Base-by-base conservation (phyloP, 2,888 invertebrate species). In the Ecdyonurus torrentis region DNA sequence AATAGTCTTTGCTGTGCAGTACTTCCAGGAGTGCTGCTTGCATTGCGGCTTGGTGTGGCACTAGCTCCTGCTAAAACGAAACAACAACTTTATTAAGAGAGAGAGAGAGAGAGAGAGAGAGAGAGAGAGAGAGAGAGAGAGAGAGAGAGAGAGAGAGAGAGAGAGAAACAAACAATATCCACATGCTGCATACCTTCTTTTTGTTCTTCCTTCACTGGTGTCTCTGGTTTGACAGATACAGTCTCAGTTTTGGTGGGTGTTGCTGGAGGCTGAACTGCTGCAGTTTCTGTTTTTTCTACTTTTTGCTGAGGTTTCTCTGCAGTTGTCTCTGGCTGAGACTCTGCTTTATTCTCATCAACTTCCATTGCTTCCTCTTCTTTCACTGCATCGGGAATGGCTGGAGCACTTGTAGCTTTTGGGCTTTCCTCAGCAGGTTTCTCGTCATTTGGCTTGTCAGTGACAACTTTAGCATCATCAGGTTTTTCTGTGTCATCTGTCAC, bases 1-100 rank as follows among this genome's bases (percentile, higher is more conserved):
- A 81, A 79, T 25, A 72, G 66, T 61, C 55, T 7, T 5, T 55
- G 55, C 5, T 5, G 3, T 5, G 7, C n/a, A 20, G 55, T 55
- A 10, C 37, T 15, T 37, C 37, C 15, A 10, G 5, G 37, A 37
- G 7, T 37, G 37, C 37, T 37, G 37, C 7, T 15, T 37, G 37
- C 37, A n/a, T n/a, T n/a, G n/a, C 7, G 37, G 5, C 37, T 37
- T 37, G 37, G 37, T 37, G 15, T 5, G 37, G 37, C 37, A 5
- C 37, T n/a, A n/a, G n/a, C n/a, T n/a, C n/a, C n/a, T n/a, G n/a
- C n/a, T n/a, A n/a, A n/a, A n/a, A n/a, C n/a, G n/a, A n/a, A n/a
- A n/a, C n/a, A n/a, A n/a, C n/a, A n/a, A n/a, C n/a, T n/a, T n/a
- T n/a, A n/a, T n/a, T n/a, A n/a, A n/a, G n/a, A n/a, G n/a, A n/a